Conservation (phyloP, 2,888 invertebrate species). For the Pyralis farinalis region DNA sequence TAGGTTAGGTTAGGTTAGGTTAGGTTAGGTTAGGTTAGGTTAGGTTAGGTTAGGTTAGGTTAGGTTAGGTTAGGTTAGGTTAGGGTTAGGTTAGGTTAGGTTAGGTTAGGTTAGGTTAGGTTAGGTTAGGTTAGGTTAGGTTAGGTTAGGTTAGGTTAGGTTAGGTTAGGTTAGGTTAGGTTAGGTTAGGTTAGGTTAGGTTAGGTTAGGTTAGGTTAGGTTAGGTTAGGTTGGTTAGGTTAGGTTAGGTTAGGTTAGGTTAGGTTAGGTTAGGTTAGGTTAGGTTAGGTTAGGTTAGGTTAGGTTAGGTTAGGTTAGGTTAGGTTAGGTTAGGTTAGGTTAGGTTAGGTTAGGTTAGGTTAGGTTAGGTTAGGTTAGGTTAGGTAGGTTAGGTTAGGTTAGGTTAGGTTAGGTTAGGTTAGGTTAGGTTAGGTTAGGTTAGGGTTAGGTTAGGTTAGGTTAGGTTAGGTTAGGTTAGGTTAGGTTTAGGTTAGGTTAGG, state of each 20-base stretch:
- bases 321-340: constrained; percentile 11
- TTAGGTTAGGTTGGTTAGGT: constrained; percentile 11
- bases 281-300: constrained; percentile 11
- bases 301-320: constrained; percentile 11
- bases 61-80: constrained; percentile 10
- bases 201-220: constrained; percentile 6
- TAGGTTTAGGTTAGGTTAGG: constrained; percentile 15
- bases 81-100: constrained; percentile 13
- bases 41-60: constrained; percentile 20
- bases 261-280: constrained; percentile 11
- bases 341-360: constrained; percentile 5
- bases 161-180: constrained; percentile 12
- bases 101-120: constrained; percentile 8
- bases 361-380: constrained; percentile 11
- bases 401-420: constrained; percentile 14
- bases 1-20: constrained; percentile 13
- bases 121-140: constrained; percentile 15
- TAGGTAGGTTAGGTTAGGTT: constrained; percentile 15
- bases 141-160: constrained; percentile 13
- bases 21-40: constrained; percentile 19
- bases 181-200: constrained; percentile 17
- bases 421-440: constrained; percentile 15
- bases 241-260: constrained; percentile 18
- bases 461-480: constrained; percentile 15
- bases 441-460: constrained; percentile 14